phyloP scores from a whole-genome alignment of 2,797 vertebrate genomes.

The Crenichthys baileyi region DNA sequence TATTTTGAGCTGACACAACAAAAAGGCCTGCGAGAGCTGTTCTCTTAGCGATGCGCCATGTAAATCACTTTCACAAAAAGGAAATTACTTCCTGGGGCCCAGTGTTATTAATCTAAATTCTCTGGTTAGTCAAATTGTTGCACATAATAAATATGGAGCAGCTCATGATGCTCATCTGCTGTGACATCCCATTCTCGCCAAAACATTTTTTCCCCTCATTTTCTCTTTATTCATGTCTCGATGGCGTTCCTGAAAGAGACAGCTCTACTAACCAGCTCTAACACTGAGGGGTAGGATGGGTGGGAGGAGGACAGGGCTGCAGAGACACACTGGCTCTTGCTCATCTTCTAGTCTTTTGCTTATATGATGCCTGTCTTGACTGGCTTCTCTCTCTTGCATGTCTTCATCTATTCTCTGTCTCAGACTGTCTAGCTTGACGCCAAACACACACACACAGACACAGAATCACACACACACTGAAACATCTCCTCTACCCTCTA shows the following conservation, averaged over 20 bases:
- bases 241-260: slow-evolving; percentile 74
- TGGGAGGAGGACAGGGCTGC: slow-evolving; percentile 43
- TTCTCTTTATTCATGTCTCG: slow-evolving; percentile 77
- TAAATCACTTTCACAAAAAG: slow-evolving; percentile 97
- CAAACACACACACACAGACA: slow-evolving; percentile 34
- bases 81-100: slow-evolving; percentile 97
- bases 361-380: slow-evolving; percentile 72
- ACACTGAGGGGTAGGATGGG: slow-evolving; percentile 47
- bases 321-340: slow-evolving; percentile 55
- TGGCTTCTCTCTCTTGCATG: slow-evolving; percentile 70
- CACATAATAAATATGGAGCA: slow-evolving; percentile 96
- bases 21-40: slow-evolving; percentile 87
- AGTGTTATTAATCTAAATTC: slow-evolving; percentile 99
- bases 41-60: slow-evolving; percentile 91
- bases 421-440: slow-evolving; percentile 72
- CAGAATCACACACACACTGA: slow-evolving; percentile 41
- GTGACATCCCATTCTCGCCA: slow-evolving; percentile 82
- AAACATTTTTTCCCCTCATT: slow-evolving; percentile 69
- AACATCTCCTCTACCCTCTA: slow-evolving; percentile 54
- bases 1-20: slow-evolving; percentile 94
- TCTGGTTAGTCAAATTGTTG: slow-evolving; percentile 95
- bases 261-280: slow-evolving; percentile 76
- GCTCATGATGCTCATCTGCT: slow-evolving; percentile 86
- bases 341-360: slow-evolving; percentile 61
- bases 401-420: slow-evolving; percentile 79